These are phyloP conservation scores for Oxycera nigricornis DNA, from an alignment of 2,888 invertebrate genomes.

Conservation along the genomic window DNA sequence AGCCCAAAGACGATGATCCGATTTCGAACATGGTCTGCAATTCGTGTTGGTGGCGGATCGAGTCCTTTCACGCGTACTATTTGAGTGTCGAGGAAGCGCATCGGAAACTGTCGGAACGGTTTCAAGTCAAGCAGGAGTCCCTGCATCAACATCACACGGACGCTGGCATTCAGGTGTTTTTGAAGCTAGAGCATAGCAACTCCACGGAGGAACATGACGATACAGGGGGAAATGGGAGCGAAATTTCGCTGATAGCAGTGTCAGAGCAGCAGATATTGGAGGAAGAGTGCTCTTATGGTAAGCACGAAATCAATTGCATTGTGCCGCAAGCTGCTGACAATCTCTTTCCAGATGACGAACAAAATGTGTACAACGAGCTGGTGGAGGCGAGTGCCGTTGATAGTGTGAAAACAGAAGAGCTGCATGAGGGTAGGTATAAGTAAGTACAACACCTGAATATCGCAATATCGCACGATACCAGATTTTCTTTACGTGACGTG, in stretches of 20 bases:
- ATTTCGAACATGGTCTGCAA: conserved; percentile 57
- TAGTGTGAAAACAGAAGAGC: neutral
- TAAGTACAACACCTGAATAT: too few relatives aligned
- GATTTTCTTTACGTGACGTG: too few relatives aligned
- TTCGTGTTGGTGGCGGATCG: conserved; percentile 56
- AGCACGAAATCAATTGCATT: neutral
- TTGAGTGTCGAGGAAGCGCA: conserved; percentile 56
- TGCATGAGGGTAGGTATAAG: neutral
- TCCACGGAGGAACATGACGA: neutral
- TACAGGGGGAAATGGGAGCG: neutral
- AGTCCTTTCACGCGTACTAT: conserved; percentile 58
- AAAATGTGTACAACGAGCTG: neutral
- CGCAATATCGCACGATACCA: too few relatives aligned
- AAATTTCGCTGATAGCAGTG: neutral
- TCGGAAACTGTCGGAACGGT: conserved; percentile 28
- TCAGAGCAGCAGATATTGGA: neutral
- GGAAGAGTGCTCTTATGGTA: neutral
- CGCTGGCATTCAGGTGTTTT: neutral
- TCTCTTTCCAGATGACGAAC: neutral
- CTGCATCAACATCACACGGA: neutral
- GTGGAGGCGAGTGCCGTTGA: neutral
- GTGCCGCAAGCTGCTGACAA: neutral
- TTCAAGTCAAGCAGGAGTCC: conserved; percentile 6
- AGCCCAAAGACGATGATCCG: conserved; percentile 55
- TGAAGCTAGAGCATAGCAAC: neutral